Evolutionary conservation across 2,888 invertebrate genomes (phyloP), one percentile per base, ranked within the genome.

Genomic region (Crematogaster levior): DNA sequence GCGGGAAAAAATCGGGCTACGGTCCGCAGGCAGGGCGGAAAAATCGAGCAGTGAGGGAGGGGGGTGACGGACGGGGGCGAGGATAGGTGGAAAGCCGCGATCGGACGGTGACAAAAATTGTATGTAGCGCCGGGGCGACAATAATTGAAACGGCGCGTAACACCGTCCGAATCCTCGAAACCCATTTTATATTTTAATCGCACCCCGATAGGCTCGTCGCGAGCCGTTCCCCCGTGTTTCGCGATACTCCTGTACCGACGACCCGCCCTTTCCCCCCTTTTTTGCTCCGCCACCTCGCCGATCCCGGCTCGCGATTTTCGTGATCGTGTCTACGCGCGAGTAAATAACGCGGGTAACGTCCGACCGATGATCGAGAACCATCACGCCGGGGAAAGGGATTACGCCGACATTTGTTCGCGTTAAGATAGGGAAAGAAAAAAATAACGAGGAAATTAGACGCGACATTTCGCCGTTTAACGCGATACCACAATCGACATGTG

Each of bases 131-230:
- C 85, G 77, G 89, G 89, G 89, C 83, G 86, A 91, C 92, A 92
- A 92, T 92, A 92, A 92, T 92, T 93, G 93, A 92, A 92, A 93
- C 92, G 91, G 91, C 92, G 91, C 91, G 93, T 92, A 92, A 93
- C 92, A 92, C 93, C 92, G 90, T 91, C 90, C 91, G 91, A 92
- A 91, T 92, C 92, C 92, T 92, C 92, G 90, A 91, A 92, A 93
- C 91, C 90, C 92, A 91, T 93, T 93, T 93, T 92, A 93, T 93
- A 92, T 93, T 93, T 93, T 93, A 93, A 93, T 92, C 92, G 92
- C 90, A 83, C 91, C 89, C 89, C 91, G 89, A 92, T 93, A 91
- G 90, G 86, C 86, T 87, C 74, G 83, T 75, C 81, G 84, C 85
- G 82, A 84, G 77, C 81, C 87, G 81, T 63, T 82, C 72, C 82